Evolutionary conservation across 2,797 vertebrate genomes (phyloP).

Genomic region (Carcharodon carcharias): DNA sequence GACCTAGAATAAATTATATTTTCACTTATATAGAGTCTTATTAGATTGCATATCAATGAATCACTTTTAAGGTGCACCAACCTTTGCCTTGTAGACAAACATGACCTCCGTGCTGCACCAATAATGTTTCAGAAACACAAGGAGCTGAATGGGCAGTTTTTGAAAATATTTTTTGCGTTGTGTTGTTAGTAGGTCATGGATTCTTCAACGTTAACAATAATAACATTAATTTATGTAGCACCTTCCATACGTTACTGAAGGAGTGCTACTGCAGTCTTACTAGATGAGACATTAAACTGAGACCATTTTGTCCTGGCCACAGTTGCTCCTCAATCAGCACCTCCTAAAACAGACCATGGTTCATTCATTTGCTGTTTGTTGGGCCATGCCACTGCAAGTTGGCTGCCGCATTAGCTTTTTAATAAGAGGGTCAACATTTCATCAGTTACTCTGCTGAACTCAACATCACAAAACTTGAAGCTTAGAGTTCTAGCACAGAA

Average conservation of each 20-base stretch:
- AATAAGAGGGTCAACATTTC: neutral
- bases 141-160: neutral
- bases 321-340: neutral
- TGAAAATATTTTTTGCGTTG: neutral
- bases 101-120: neutral
- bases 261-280: neutral
- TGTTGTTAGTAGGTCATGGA: neutral
- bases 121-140: neutral
- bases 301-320: neutral
- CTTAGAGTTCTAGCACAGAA: neutral
- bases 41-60: neutral
- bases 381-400: neutral
- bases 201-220: neutral
- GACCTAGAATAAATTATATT: neutral
- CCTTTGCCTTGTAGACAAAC: neutral
- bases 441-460: conserved; percentile 7
- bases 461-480: neutral
- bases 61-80: neutral
- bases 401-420: neutral
- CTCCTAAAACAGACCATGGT: neutral
- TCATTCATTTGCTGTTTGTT: neutral
- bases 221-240: neutral
- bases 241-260: neutral
- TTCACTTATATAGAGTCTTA: neutral
- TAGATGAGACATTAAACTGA: neutral